Conservation (phyloP, 2,797 vertebrate species). For the Epinephelus awoara region DNA sequence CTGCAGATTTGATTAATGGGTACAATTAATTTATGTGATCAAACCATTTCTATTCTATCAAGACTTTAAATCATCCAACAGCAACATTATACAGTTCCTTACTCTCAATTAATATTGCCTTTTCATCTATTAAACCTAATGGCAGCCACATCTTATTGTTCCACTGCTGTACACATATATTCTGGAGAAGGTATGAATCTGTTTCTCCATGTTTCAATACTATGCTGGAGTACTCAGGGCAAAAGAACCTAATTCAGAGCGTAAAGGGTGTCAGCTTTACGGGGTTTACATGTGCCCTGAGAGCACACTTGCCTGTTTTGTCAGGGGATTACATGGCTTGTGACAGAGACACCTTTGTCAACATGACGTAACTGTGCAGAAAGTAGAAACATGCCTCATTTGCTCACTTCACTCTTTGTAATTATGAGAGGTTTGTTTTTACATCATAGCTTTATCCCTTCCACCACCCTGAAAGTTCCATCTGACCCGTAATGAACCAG, state of each 20-base stretch:
- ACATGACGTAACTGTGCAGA: constrained; percentile 62
- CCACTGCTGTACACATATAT: background rate
- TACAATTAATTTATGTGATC: constrained; percentile 1
- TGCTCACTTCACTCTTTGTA: constrained; percentile 11
- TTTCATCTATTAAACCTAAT: background rate
- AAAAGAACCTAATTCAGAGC: constrained; percentile 24
- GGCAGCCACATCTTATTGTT: constrained; percentile 10
- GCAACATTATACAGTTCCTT: constrained; percentile 3
- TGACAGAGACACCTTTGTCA: constrained; percentile 80
- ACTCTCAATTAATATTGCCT: background rate
- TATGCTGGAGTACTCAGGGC: background rate
- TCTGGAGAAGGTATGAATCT: constrained; percentile 1
- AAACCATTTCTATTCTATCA: constrained; percentile 1
- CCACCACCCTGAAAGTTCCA: constrained; percentile 34
- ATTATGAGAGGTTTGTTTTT: constrained; percentile 45
- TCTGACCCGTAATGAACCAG: constrained; percentile 55
- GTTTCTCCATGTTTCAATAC: constrained; percentile 15
- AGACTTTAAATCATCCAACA: constrained; percentile 14
- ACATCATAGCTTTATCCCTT: constrained; percentile 52
- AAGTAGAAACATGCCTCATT: constrained; percentile 42
- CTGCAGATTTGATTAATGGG: constrained; percentile 7
- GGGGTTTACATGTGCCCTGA: constrained; percentile 42
- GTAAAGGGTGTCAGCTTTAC: constrained; percentile 38
- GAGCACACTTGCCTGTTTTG: constrained; percentile 57
- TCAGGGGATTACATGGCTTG: constrained; percentile 70